These are phyloP conservation scores for Chunga burmeisteri DNA, from an alignment of 2,113 vertebrate species.

Conservation along the genomic window DNA sequence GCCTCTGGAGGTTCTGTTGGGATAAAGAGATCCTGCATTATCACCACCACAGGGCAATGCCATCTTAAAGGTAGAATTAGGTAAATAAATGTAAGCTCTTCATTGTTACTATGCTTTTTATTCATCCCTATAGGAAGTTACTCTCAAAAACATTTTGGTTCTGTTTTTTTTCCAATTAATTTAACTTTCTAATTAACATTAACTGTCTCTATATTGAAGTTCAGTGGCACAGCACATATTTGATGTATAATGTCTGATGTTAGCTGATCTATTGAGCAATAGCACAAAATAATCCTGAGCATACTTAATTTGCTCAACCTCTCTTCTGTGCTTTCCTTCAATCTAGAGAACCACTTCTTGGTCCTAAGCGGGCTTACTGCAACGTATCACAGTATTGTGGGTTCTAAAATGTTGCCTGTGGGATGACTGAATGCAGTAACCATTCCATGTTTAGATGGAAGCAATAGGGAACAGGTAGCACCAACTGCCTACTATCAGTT, in stretches of 20 bases:
- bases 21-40: not conserved
- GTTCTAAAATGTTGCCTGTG: not conserved
- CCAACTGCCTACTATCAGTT: not conserved
- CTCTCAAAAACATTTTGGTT: not conserved
- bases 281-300: not conserved
- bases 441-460: not conserved
- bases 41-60: not conserved
- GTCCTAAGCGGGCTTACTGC: not conserved
- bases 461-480: not conserved
- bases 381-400: not conserved
- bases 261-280: not conserved
- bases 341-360: not conserved
- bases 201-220: not conserved
- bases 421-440: not conserved
- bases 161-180: not conserved
- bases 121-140: not conserved
- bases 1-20: not conserved
- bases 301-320: not conserved
- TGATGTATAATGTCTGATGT: not conserved
- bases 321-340: not conserved
- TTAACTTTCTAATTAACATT: not conserved
- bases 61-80: not conserved
- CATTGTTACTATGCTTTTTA: not conserved
- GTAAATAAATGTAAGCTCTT: not conserved
- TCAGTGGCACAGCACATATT: not conserved